Evolutionary conservation across 2,888 invertebrate genomes (phyloP).

Genomic region (Morinoia aosen): DNA sequence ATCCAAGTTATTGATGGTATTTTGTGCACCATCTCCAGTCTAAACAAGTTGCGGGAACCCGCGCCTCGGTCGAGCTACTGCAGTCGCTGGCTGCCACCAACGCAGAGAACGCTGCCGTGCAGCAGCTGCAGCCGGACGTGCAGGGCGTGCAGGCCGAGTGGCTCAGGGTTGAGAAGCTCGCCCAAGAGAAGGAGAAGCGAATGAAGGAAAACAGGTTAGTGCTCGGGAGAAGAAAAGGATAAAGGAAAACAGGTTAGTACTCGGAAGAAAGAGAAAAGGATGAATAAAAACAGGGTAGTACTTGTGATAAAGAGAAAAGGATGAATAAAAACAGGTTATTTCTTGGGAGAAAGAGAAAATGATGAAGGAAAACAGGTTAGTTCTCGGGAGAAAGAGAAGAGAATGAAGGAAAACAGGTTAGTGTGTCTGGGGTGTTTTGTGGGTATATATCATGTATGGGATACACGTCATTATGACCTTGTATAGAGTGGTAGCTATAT

Average conservation of each 20-base stretch:
- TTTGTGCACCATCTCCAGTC: constrained; percentile 54
- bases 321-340: constrained; percentile 65
- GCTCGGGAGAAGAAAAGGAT: constrained; percentile 57
- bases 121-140: constrained; percentile 60
- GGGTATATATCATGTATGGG: not conserved
- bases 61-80: constrained; percentile 63
- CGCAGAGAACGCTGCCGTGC: constrained; percentile 58
- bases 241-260: constrained; percentile 64
- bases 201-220: constrained; percentile 66
- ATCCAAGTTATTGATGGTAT: not conserved
- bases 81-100: constrained; percentile 57
- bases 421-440: not conserved
- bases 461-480: no score
- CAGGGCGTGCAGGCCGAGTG: constrained; percentile 62
- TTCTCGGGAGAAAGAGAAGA: no score
- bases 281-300: constrained; percentile 65
- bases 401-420: no score
- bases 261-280: constrained; percentile 63
- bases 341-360: constrained; percentile 60
- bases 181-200: constrained; percentile 64
- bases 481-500: no score
- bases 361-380: constrained; percentile 66
- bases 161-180: constrained; percentile 57
- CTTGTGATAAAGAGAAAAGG: constrained; percentile 50
- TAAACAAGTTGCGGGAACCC: constrained; percentile 65